Evolutionary conservation across 2,113 vertebrate species (phyloP), one percentile per base, ranked within the genome.

Genomic region (Colistium nudipinnis): DNA sequence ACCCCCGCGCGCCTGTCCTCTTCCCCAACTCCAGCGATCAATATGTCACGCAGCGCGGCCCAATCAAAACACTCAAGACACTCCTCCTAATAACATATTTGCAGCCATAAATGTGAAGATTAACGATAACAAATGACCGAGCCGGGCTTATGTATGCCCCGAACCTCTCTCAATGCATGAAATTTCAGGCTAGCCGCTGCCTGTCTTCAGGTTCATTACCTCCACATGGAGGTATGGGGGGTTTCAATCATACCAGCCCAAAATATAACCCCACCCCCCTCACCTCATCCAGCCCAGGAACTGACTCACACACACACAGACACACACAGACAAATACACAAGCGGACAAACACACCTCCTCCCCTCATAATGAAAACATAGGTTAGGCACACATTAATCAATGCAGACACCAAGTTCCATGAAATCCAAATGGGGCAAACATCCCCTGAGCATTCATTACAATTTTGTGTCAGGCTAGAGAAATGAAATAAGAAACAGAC

Each of bases 161-260:
- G 78, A 72, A 28, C 47, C 79, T 81, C 61, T 83, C 83, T 76
- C 87, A 90, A 91, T 92, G 92, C 89, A 91, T 92, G 89, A 91
- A 88, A 90, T 93, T 92, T 91, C 90, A 90, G 84, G 83, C 86
- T 81, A 73, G 89, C 84, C 67, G 70, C 84, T 85, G 87, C 88
- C 82, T 92, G 91, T 93, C 89, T 85, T 87, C 78, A 88, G 90
- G 89, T 92, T 92, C 91, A 93, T 93, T 93, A 93, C 90, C 90
- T 87, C 76, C 84, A 89, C 87, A 85, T 68, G 68, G 80, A 89
- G 66, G 85, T 77, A 87, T 60, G 76, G 76, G 79, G 62, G 81
- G 82, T 81, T 92, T 91, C 91, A 92, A 90, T 92, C 92, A 90
- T 82, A 80, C 74, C 66, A 81, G 41, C 80, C 87, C 55, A 82